Percentiles rank a stretch among this genome's conserved stretches.
These are phyloP conservation scores for Orbicella faveolata DNA, from an alignment of 64 coral and sea anemone genomes.

Conservation along the genomic window DNA sequence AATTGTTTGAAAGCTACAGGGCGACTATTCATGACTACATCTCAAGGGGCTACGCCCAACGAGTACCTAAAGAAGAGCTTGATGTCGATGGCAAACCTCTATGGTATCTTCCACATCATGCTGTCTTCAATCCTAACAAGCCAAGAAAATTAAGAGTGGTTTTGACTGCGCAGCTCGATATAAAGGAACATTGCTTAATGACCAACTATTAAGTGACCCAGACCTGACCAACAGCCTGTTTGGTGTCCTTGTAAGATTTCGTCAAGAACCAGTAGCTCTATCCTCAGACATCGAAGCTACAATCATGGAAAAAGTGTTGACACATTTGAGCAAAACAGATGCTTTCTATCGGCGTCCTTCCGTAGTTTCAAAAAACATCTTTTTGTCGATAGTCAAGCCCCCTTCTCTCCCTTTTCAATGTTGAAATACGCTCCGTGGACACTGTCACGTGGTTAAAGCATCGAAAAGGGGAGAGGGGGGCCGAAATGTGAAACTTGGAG, in stretches of 20 bases:
- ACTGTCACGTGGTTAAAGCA: too few relatives aligned
- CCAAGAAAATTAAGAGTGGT: constrained; percentile 15
- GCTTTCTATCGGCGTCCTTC: too few relatives aligned
- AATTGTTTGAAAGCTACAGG: constrained; percentile 42
- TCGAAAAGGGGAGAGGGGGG: too few relatives aligned
- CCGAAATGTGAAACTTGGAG: too few relatives aligned
- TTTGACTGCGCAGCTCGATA: constrained; percentile 29
- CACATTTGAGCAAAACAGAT: too few relatives aligned
- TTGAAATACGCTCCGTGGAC: too few relatives aligned
- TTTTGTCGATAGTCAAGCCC: too few relatives aligned
- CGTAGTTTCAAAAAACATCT: too few relatives aligned
- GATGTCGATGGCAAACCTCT: constrained; percentile 1
- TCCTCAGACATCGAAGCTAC: neutral
- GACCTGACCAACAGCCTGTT: constrained; percentile 38
- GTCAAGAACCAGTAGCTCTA: constrained; percentile 18
- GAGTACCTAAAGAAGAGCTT: neutral
- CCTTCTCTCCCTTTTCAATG: too few relatives aligned
- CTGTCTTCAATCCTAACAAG: neutral
- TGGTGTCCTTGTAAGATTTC: constrained; percentile 27
- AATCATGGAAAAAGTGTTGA: too few relatives aligned
- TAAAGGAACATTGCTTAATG: constrained; percentile 23
- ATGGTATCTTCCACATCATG: constrained; percentile 53
- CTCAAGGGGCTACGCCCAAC: constrained; percentile 50
- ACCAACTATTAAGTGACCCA: constrained; percentile 44
- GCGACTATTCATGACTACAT: constrained; percentile 32